Percentiles rank a stretch among this genome's conserved stretches.
Conservation (phyloP, 1,140 invertebrate species). For the Penaeus indicus region DNA sequence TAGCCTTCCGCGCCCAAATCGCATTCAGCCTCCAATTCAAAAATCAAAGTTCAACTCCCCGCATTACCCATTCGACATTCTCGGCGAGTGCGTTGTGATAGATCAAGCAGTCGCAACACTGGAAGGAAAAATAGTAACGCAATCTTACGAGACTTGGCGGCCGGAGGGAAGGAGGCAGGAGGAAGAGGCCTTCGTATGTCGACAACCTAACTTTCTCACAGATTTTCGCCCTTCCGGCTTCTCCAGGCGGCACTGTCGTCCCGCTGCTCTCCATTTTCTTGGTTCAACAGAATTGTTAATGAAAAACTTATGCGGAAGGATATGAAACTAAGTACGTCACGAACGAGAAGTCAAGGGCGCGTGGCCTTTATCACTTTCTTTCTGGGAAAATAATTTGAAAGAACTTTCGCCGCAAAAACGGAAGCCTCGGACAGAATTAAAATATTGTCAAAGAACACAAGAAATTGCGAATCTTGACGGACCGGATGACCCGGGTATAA, state of each 20-base stretch:
- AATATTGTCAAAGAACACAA: constrained; percentile 1
- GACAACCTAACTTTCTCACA: neutral
- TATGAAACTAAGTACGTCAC: constrained; percentile 11
- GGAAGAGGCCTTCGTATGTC: neutral
- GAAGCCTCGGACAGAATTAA: neutral
- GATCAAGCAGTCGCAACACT: no score
- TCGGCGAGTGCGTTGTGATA: no score
- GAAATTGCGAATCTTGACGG: constrained; percentile 16
- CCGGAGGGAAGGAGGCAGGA: neutral
- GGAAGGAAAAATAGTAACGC: constrained; percentile 5
- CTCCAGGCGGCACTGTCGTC: neutral
- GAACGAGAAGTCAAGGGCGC: neutral
- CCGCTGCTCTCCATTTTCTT: constrained; percentile 8
- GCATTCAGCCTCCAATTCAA: no score
- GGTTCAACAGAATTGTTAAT: constrained; percentile 12
- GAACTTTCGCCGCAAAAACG: neutral
- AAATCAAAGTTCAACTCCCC: no score
- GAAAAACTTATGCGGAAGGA: constrained; percentile 9
- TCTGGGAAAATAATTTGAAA: neutral
- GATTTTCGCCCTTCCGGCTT: neutral
- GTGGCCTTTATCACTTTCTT: constrained; percentile 8
- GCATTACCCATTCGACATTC: no score
- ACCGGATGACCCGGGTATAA: constrained; percentile 1
- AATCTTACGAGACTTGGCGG: neutral
- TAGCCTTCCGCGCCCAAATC: no score